Conservation (phyloP, 1,140 invertebrate genomes). For the Anastrepha ludens region DNA sequence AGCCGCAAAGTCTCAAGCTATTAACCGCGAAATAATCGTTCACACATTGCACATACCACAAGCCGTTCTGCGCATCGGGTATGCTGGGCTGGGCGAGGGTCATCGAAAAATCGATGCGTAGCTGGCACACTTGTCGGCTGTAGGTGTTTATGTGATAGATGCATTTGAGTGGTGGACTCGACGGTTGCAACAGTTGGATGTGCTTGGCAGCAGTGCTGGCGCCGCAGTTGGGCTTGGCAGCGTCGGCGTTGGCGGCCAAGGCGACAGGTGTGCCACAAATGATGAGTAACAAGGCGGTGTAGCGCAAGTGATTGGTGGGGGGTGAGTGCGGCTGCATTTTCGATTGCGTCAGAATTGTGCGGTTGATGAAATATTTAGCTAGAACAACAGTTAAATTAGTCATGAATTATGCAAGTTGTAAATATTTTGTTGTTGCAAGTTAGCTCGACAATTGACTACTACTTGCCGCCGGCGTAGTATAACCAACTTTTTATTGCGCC, state of each 20-base stretch:
- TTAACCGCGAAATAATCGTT: slow-evolving; percentile 65
- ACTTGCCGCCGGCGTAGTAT: background rate
- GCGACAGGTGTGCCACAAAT: slow-evolving; percentile 9
- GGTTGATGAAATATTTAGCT: background rate
- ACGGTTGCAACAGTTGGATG: slow-evolving; percentile 64
- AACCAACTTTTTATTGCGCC: background rate
- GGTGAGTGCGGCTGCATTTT: background rate
- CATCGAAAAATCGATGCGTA: slow-evolving; percentile 67
- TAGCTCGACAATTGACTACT: background rate
- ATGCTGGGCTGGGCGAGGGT: slow-evolving; percentile 62
- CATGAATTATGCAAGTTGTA: background rate
- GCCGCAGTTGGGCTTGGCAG: slow-evolving; percentile 65
- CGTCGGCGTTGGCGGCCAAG: slow-evolving; percentile 59
- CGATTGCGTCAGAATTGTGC: background rate
- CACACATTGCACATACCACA: slow-evolving; percentile 63
- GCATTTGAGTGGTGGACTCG: slow-evolving; percentile 64
- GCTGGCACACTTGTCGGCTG: slow-evolving; percentile 68
- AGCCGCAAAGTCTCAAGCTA: slow-evolving; percentile 64
- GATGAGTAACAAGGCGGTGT: background rate
- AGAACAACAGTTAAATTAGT: background rate
- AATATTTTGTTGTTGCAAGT: background rate
- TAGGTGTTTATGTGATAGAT: slow-evolving; percentile 64
- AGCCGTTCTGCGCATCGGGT: slow-evolving; percentile 13
- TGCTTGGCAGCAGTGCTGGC: slow-evolving; percentile 64
- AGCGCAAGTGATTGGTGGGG: background rate